phyloP scores from a whole-genome alignment of 2,113 vertebrate species.

The Albula goreensis region DNA sequence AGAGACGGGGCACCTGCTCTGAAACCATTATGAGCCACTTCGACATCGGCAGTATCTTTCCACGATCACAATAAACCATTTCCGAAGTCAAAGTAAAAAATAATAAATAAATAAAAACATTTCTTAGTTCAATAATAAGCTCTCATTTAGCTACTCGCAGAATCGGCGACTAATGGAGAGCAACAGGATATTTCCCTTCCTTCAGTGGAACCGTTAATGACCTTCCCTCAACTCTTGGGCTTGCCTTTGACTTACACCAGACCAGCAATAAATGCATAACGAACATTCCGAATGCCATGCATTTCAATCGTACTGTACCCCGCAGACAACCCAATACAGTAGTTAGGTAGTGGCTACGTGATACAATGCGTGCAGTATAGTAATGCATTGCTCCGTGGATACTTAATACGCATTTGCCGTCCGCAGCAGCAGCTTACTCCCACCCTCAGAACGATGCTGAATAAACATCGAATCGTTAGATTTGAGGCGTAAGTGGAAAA shows the following conservation, averaged over 20 bases:
- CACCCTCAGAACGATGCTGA: not conserved
- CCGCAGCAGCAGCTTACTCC: not conserved
- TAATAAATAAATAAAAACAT: not conserved
- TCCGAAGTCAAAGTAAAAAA: not conserved
- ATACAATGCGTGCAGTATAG: not conserved
- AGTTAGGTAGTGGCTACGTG: not conserved
- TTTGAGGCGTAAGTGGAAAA: not conserved
- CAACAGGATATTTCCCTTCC: not conserved
- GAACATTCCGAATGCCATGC: not conserved
- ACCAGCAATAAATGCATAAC: not conserved
- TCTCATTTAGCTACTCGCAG: not conserved
- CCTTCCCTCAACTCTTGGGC: not conserved
- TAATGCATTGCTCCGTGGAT: not conserved
- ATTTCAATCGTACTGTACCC: not conserved
- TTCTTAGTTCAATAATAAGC: not conserved
- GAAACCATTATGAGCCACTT: not conserved
- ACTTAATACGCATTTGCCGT: not conserved
- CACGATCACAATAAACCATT: not conserved
- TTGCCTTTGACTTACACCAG: not conserved
- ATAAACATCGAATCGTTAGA: not conserved
- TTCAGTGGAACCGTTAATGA: not conserved
- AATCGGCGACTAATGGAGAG: not conserved
- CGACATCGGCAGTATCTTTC: not conserved
- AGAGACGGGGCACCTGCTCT: not conserved
- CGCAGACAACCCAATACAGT: not conserved